phyloP scores from a whole-genome alignment of 1,140 invertebrate genomes.

The Drosophila paulistorum region DNA sequence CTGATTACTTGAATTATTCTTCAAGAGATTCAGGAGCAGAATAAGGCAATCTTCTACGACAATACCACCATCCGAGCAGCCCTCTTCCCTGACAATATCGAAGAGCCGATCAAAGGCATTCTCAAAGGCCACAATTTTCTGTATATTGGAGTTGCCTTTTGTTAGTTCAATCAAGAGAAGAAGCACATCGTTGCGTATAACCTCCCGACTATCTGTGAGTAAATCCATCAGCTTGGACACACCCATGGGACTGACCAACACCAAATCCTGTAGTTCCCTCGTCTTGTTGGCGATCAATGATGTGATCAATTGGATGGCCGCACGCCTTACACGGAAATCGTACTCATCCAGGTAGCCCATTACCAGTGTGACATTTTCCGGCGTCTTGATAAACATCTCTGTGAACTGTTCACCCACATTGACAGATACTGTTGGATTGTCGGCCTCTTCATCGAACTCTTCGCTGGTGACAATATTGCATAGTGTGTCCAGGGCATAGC shows the following conservation, averaged over 20 bases:
- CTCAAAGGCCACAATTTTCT: conserved; percentile 99
- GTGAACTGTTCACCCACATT: conserved; percentile 97
- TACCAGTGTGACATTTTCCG: conserved; percentile 93
- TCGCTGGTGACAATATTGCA: conserved; percentile 95
- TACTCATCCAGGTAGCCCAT: conserved; percentile 97
- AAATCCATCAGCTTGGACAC: conserved; percentile 99
- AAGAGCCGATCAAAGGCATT: conserved; percentile 98
- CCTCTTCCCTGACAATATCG: conserved; percentile 96
- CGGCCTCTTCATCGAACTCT: conserved; percentile 92
- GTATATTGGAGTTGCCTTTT: conserved; percentile 97
- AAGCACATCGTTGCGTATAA: conserved; percentile 97
- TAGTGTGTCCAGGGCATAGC: conserved; percentile 95
- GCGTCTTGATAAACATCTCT: conserved; percentile 98
- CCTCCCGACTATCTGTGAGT: conserved; percentile 95
- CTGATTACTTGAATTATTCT: conserved; percentile 98
- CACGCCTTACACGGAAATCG: conserved; percentile 95
- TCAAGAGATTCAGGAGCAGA: conserved; percentile 96
- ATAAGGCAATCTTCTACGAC: conserved; percentile 99
- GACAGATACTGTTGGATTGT: conserved; percentile 85
- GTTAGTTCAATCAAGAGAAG: conserved; percentile 96
- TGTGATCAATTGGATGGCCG: conserved; percentile 93
- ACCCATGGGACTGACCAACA: conserved; percentile 97
- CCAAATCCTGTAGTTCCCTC: conserved; percentile 97
- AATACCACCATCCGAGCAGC: conserved; percentile 96
- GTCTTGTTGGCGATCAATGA: conserved; percentile 91